A percentile compares a stretch with the other conserved stretches of the same genome.
Evolutionary conservation across 2,888 invertebrate species (phyloP).

Genomic region (Abrostola triplasia): DNA sequence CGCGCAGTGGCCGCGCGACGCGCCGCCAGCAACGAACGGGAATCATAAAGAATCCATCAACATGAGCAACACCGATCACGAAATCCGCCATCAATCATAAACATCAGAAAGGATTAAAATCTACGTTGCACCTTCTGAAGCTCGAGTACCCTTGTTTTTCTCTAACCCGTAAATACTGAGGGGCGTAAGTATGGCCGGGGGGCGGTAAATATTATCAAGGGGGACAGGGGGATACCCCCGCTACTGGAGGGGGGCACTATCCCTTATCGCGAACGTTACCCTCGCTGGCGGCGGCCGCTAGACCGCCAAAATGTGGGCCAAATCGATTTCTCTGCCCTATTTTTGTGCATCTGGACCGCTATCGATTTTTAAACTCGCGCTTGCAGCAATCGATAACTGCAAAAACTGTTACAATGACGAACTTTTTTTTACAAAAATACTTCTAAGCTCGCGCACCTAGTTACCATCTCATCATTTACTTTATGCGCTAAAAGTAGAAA

Average conservation of each 20-base stretch:
- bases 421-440: conserved; percentile 10
- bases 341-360: conserved; percentile 88
- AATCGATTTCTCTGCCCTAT: conserved; percentile 87
- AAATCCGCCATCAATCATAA: conserved; percentile 88
- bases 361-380: conserved; percentile 77
- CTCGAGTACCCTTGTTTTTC: conserved; percentile 89
- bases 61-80: conserved; percentile 83
- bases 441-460: conserved; percentile 10
- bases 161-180: conserved; percentile 88
- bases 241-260: conserved; percentile 83
- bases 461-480: conserved; percentile 10
- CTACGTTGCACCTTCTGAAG: conserved; percentile 88
- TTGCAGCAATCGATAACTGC: conserved; percentile 61
- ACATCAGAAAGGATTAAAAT: conserved; percentile 89
- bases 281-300: conserved; percentile 84
- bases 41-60: conserved; percentile 86
- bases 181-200: conserved; percentile 88
- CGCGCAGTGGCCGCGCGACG: conserved; percentile 4
- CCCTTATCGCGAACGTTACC: conserved; percentile 89
- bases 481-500: conserved; percentile 32
- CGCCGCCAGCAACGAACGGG: conserved; percentile 49
- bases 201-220: conserved; percentile 88
- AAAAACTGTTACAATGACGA: conserved; percentile 15
- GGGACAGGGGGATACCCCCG: conserved; percentile 77
- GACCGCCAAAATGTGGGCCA: conserved; percentile 87